phyloP scores from a whole-genome alignment of 2,888 invertebrate genomes.

The Pomacea canaliculata region DNA sequence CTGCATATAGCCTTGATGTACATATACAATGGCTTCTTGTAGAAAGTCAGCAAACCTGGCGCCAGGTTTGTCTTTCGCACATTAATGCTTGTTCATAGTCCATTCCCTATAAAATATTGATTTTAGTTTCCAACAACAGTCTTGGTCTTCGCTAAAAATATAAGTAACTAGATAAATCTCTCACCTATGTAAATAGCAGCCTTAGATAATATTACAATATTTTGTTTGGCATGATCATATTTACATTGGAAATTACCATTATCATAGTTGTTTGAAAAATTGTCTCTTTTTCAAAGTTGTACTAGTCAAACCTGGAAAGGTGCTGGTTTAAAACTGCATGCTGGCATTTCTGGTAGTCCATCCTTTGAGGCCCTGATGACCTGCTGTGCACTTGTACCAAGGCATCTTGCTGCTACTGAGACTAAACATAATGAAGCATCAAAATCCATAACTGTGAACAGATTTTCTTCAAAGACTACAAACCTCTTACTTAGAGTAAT shows the following conservation, averaged over 20 bases:
- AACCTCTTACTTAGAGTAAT: no score
- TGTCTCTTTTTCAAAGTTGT: no score
- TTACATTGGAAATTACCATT: no score
- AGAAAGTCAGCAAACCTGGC: constrained; percentile 77
- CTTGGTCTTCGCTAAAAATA: no score
- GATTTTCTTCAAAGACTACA: no score
- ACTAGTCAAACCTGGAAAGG: background rate
- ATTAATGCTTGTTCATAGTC: constrained; percentile 71
- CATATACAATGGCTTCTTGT: constrained; percentile 85
- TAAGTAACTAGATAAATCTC: no score
- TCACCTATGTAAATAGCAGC: no score
- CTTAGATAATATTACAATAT: no score
- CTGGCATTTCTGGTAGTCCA: constrained; percentile 1
- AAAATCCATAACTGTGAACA: no score
- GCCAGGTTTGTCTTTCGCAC: constrained; percentile 74
- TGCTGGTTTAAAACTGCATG: background rate
- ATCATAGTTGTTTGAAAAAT: no score
- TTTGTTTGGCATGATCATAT: no score
- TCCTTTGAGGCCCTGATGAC: constrained; percentile 71
- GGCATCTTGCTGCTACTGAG: background rate
- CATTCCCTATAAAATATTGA: constrained; percentile 58
- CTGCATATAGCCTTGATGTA: constrained; percentile 89
- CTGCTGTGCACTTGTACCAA: constrained; percentile 73
- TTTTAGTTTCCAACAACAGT: background rate
- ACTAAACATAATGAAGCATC: background rate